Base-by-base conservation (phyloP, 2,888 invertebrate species). In the Dyspetes luteomarginatus region DNA sequence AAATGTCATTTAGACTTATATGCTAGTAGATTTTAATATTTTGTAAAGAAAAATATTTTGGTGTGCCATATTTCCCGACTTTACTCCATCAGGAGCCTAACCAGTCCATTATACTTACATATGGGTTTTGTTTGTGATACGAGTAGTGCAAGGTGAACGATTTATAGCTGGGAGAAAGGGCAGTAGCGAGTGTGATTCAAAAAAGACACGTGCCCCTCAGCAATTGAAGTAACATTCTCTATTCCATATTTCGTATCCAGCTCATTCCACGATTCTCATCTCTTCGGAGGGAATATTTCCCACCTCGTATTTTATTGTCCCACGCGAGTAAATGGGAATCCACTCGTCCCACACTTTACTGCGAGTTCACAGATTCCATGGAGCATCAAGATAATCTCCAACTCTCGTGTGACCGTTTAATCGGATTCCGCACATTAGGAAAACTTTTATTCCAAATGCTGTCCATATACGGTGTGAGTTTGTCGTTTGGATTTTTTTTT, bases 351-450 rank as follows among this genome's bases (percentile, higher is more conserved):
- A 76, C 73, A 50, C 28, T 30, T 15, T 7, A 41, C 30, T 15
- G 28, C 55, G 56, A 64, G 64, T 41, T 62, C 73, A 48, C 67
- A 73, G 72, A 78, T 73, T 67, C 62, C 73, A 36, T 41, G 56
- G 7, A 28, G 68, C 30, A 22, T 43, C 58, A 28, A 56, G 45
- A 73, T 81, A 77, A 81, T 77, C n/a, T n/a, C 81, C 73, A 76
- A 12, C 36, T 36, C 9, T 7, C 12, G 48, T 43, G 73, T 48
- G 43, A 68, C 12, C 58, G 30, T 68, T 69, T 77, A 81, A 81
- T 81, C 81, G 76, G 81, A 81, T 81, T 81, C 67, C 73, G 72
- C 75, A 56, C 64, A 81, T 81, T 77, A 81, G 73, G 81, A 60
- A 77, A 81, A 81, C 36, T 79, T 72, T 72, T 56, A 75, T 77